Conservation (phyloP, 2,888 invertebrate genomes). For the Schrankia costaestrigalis region DNA sequence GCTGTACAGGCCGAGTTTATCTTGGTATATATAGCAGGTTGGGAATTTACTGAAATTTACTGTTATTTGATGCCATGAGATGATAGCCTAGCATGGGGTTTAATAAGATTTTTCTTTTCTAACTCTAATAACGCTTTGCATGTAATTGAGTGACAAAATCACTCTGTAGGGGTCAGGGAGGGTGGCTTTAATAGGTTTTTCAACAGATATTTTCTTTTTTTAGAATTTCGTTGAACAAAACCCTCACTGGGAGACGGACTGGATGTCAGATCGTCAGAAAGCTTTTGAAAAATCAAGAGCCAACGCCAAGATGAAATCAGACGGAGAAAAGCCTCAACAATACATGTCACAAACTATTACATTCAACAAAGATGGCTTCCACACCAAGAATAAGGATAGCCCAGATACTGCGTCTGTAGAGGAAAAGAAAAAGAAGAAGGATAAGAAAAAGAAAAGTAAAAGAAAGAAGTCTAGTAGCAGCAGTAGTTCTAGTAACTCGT, state of each 20-base stretch:
- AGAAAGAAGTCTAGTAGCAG: constrained; percentile 71
- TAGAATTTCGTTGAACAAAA: constrained; percentile 91
- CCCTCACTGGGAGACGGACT: constrained; percentile 93
- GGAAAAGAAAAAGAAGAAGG: constrained; percentile 64
- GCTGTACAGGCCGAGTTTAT: no score
- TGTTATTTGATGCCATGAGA: no score
- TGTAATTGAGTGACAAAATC: no score
- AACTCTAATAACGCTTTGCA: no score
- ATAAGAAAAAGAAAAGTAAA: constrained; percentile 73
- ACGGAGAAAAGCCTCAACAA: constrained; percentile 45
- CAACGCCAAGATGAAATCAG: constrained; percentile 41
- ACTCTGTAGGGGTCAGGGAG: no score
- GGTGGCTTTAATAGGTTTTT: neutral
- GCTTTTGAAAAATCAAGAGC: constrained; percentile 79
- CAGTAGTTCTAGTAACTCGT: constrained; percentile 52
- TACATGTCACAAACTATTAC: constrained; percentile 73
- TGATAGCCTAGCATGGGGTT: no score
- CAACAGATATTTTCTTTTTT: constrained; percentile 22
- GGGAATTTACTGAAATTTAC: no score
- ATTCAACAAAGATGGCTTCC: constrained; percentile 73
- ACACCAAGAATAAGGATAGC: constrained; percentile 58
- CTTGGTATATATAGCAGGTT: no score
- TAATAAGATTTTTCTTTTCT: no score
- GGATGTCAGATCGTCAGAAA: constrained; percentile 90
- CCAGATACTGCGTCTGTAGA: constrained; percentile 45